phyloP scores from a whole-genome alignment of 1,140 invertebrate species.

The Phymorhynchus buccinoides region DNA sequence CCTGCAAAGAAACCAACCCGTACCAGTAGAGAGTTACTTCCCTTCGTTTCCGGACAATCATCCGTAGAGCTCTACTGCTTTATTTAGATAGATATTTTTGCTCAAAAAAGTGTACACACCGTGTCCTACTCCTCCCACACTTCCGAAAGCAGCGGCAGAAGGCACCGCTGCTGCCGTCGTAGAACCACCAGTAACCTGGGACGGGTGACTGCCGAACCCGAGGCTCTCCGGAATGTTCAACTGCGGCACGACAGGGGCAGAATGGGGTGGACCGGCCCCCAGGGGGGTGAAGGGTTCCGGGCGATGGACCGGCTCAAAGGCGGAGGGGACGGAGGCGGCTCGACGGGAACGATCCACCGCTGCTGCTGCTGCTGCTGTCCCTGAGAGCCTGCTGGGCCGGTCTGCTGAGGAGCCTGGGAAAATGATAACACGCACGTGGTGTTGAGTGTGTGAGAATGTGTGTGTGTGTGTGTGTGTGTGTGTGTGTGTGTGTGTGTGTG shows the following conservation, averaged over 20 bases:
- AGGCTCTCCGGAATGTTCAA: slow-evolving; percentile 1
- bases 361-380: too few species aligned
- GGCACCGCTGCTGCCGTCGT: too few species aligned
- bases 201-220: not conserved
- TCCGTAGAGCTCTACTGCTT: too few species aligned
- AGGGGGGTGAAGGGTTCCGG: slow-evolving; percentile 49
- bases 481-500: too few species aligned
- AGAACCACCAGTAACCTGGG: not conserved
- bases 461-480: too few species aligned
- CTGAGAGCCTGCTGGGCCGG: not conserved
- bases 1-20: too few species aligned
- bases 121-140: not conserved
- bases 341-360: slow-evolving; percentile 1
- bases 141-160: not conserved
- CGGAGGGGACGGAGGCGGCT: slow-evolving; percentile 42
- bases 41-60: too few species aligned
- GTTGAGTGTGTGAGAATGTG: too few species aligned
- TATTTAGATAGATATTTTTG: too few species aligned
- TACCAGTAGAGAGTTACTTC: too few species aligned
- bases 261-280: not conserved
- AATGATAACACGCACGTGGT: not conserved
- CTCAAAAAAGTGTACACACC: too few species aligned
- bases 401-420: slow-evolving; percentile 1
- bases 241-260: slow-evolving; percentile 1
- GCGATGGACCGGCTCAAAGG: slow-evolving; percentile 57